These are phyloP conservation scores for Pomacea canaliculata DNA, from an alignment of 2,888 invertebrate species.

Conservation along the genomic window DNA sequence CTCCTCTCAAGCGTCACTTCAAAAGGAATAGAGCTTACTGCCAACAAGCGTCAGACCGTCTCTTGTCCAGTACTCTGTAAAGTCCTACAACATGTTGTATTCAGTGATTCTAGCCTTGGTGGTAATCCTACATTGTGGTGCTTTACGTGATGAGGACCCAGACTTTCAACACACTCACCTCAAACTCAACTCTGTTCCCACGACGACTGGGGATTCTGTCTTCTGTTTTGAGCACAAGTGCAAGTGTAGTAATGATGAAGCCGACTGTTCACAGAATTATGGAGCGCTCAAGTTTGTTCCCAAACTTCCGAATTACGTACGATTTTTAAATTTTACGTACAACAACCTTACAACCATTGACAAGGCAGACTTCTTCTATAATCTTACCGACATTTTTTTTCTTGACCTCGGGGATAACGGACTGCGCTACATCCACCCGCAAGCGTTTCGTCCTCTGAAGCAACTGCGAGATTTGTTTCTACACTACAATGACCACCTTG, in stretches of 20 bases:
- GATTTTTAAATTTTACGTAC: constrained; percentile 1
- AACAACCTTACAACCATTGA: constrained; percentile 12
- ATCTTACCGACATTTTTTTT: constrained; percentile 14
- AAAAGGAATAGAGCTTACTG: no score
- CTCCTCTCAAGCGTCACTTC: no score
- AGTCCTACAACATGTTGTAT: no score
- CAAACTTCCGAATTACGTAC: background rate
- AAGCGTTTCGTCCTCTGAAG: constrained; percentile 14
- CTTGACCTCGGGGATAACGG: constrained; percentile 24
- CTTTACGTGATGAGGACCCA: no score
- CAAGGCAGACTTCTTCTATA: constrained; percentile 17
- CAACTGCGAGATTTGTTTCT: constrained; percentile 11
- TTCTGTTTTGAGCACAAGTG: background rate
- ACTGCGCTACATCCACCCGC: background rate
- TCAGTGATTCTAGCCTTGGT: no score
- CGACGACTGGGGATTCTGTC: no score
- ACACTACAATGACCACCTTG: background rate
- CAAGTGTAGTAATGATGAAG: background rate
- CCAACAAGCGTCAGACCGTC: no score
- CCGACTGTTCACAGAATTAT: constrained; percentile 10
- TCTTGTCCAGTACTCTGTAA: no score
- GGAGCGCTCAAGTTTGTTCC: constrained; percentile 10
- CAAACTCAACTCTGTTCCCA: no score
- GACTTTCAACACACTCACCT: no score
- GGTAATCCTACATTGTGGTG: no score